Base-by-base conservation (phyloP, 2,113 vertebrate species). In the Sinocyclocheilus anophthalmus region DNA sequence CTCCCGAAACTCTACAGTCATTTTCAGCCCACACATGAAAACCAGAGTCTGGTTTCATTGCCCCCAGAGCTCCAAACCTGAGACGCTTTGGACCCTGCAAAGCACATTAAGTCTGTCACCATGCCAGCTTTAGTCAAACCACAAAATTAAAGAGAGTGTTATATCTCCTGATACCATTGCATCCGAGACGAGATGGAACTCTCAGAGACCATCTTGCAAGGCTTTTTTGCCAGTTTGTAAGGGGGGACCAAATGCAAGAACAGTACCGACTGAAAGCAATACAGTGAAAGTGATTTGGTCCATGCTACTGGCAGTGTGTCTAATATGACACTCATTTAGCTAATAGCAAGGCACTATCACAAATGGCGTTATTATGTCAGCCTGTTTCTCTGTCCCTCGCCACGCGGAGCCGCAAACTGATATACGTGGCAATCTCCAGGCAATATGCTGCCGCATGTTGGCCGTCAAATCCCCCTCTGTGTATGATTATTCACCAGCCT, bases 321-420 rank as follows among this genome's bases (percentile, higher is more conserved):
- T 87, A 85, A 85, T 85, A 57, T 83, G 81, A 76, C 69, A 85
- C 76, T 85, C 72, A 86, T 89, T 90, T 81, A 48, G 82, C 75
- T 90, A 88, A 90, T 85, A 81, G 87, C 77, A 37, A 39, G 18
- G 33, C 75, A 79, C 50, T 33, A 65, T 85, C 86, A 83, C 86
- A 82, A 59, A 26, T 73, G 72, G 12, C 59, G 30, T 72, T 10
- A 59, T 26, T 13, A 59, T 26, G 4, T 30, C 42, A 82, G 37
- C 45, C 22, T 33, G 20, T 53, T 57, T 50, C 63, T 24, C 39
- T 5, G 55, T 50, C 30, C 39, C 42, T 55, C 20, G 37, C 75
- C 80, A 65, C 57, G 65, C 53, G 78, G 53, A 84, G 75, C 81
- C 37, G 67, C 75, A 83, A 39, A 76, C 81, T 76, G 59, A 81